Percentiles rank a stretch among this genome's conserved stretches.
These are phyloP conservation scores for Aelia acuminata DNA, from an alignment of 2,888 invertebrate genomes.

Conservation along the genomic window DNA sequence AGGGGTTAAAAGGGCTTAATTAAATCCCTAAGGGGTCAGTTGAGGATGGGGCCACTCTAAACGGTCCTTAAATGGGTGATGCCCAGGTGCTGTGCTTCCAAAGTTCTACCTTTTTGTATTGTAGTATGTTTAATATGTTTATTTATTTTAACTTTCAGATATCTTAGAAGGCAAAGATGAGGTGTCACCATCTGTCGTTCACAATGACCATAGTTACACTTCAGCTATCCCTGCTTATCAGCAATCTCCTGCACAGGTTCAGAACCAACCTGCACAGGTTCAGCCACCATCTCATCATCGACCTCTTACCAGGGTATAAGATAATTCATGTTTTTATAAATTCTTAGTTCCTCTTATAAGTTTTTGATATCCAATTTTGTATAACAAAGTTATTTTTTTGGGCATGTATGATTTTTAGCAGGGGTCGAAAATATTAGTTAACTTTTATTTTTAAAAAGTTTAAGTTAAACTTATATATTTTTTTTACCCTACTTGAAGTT, in stretches of 20 bases:
- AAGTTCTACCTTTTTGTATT: neutral
- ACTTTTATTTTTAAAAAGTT: too few relatives aligned
- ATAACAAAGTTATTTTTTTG: neutral
- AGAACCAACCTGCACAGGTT: neutral
- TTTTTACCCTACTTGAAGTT: too few relatives aligned
- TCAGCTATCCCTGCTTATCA: constrained; percentile 44
- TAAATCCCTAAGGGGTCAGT: too few relatives aligned
- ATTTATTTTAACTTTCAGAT: constrained; percentile 56
- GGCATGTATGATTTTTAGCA: too few relatives aligned
- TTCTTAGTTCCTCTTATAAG: neutral
- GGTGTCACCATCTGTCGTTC: constrained; percentile 57
- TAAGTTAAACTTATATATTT: too few relatives aligned
- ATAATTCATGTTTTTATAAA: neutral
- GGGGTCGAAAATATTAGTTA: too few relatives aligned
- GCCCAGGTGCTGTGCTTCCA: too few relatives aligned
- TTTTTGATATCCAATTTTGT: neutral
- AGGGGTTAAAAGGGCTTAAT: too few relatives aligned
- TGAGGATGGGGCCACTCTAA: too few relatives aligned
- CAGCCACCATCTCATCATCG: constrained; percentile 36
- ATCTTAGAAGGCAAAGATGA: constrained; percentile 63
- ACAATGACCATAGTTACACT: constrained; percentile 64
- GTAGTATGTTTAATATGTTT: neutral
- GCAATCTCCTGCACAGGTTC: constrained; percentile 41
- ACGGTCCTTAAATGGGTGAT: too few relatives aligned
- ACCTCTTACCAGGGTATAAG: constrained; percentile 54